phyloP scores from a whole-genome alignment of 2,113 vertebrate species.

The Chloroceryle aenea region DNA sequence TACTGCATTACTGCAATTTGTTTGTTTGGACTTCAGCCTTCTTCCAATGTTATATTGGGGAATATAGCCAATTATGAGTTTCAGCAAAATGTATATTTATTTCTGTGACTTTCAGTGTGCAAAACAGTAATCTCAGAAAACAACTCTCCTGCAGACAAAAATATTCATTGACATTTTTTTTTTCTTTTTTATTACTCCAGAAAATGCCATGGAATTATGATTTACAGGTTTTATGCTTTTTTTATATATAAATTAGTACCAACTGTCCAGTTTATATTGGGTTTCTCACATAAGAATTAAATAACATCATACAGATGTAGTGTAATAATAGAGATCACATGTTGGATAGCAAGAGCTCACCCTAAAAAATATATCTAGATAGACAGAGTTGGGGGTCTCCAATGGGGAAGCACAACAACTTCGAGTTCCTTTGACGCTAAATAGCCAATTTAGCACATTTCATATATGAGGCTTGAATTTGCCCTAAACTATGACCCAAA shows the following conservation, averaged over 20 bases:
- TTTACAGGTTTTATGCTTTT: background rate
- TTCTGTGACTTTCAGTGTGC: background rate
- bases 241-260: background rate
- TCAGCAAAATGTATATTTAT: background rate
- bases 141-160: background rate
- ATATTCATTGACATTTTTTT: background rate
- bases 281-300: background rate
- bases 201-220: background rate
- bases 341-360: background rate
- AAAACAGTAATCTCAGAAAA: background rate
- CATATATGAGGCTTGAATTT: background rate
- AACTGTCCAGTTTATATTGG: background rate
- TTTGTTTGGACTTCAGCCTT: background rate
- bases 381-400: background rate
- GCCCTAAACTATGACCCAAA: background rate
- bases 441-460: background rate
- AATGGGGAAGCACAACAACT: rapidly evolving
- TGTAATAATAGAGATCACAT: background rate
- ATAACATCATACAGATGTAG: background rate
- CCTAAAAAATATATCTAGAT: background rate
- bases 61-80: background rate
- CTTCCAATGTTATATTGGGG: background rate
- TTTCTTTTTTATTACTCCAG: background rate
- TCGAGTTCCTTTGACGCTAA: background rate
- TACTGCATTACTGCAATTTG: background rate